Base-by-base conservation (phyloP, 1,140 invertebrate species). In the Zaprionus tsacasi region DNA sequence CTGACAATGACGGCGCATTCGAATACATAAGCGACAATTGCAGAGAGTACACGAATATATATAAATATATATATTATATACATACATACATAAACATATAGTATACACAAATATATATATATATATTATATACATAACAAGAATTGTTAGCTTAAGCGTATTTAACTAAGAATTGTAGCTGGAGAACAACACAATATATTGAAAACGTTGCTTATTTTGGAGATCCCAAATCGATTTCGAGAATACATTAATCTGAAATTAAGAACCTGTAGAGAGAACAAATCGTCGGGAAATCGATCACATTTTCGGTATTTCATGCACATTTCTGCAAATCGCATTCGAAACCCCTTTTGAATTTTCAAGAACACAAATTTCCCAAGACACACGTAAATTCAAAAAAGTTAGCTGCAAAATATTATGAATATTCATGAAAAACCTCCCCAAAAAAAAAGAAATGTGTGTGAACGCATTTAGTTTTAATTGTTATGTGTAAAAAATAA, bases 401-500 rank as follows among this genome's bases (percentile, higher is more conserved):
- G n/a, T 69, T 69, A 69, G 58, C 67, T 40, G 67, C 67, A 69
- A 50, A 59, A 68, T 38, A 61, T 60, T 52, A 60, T 61, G 48
- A 33, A 69, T 61, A 69, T 69, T 54, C 33, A 60, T 38, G 10
- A 55, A 70, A 78, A 69, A 21, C 2, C 21, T 21, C 21, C 21
- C 21, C 43, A 10, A 15, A 12, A 33, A 36, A 30, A 13, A 30
- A 21, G 27, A 10, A 48, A 45, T 45, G 15, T 48, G 45, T 50
- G 45, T n/a, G 38, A 56, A 21, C 43, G 56, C 75, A 73, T 57
- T 27, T 57, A 63, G 50, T 60, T 70, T 82, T 60, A 35, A 82
- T 82, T 78, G 79, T 82, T 82, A 80, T 82, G 76, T 77, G 79
- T 68, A 66, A 77, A 56, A 56, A 67, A 61, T 61, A 27, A 58